These are phyloP conservation scores for Oscheius sp. DNA, from an alignment of 1,140 invertebrate species.

Conservation along the genomic window DNA sequence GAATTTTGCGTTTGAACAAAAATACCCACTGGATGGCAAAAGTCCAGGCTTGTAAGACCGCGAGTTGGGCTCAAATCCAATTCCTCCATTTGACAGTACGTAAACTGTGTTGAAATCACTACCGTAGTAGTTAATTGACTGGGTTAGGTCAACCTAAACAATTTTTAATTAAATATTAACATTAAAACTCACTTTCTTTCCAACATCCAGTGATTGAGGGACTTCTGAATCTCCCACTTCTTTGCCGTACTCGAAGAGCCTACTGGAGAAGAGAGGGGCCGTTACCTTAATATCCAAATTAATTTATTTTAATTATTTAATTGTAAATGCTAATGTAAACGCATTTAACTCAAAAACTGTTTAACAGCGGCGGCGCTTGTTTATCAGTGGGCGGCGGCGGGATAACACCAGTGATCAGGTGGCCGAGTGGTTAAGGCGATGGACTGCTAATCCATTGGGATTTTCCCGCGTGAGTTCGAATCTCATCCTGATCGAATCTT, in stretches of 20 bases:
- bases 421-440: not conserved
- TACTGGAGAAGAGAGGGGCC: slow-evolving; percentile 57
- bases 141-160: slow-evolving; percentile 41
- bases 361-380: not conserved
- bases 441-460: not conserved
- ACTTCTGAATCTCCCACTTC: slow-evolving; percentile 51
- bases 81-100: slow-evolving; percentile 55
- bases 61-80: slow-evolving; percentile 53
- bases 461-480: slow-evolving; percentile 15
- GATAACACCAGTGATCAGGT: too few species aligned
- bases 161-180: not conserved
- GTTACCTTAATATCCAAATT: slow-evolving; percentile 52
- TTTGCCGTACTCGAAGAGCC: slow-evolving; percentile 59
- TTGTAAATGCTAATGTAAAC: not conserved
- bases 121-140: slow-evolving; percentile 57
- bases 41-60: slow-evolving; percentile 52
- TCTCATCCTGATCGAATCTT: slow-evolving; percentile 3
- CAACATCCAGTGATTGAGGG: slow-evolving; percentile 48
- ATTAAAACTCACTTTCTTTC: slow-evolving; percentile 33
- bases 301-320: not conserved
- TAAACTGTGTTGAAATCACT: slow-evolving; percentile 50
- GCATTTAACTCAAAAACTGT: not conserved
- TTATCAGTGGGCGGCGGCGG: too few species aligned
- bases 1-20: not conserved
- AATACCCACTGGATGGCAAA: slow-evolving; percentile 39